phyloP scores from a whole-genome alignment of 2,113 vertebrate species.

The Willisornis vidua region DNA sequence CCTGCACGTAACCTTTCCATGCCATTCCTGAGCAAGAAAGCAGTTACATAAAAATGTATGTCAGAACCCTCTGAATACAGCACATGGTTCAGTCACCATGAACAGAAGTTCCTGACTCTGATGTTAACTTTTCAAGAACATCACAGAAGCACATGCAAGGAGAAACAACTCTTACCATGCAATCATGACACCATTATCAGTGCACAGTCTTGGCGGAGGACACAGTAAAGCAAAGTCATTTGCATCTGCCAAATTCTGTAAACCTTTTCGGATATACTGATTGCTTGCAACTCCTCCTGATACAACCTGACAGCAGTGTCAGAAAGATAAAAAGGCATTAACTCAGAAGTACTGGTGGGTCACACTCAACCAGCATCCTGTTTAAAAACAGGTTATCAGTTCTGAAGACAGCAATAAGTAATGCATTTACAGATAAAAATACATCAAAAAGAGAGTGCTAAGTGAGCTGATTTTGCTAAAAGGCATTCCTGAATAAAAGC shows the following conservation, averaged over 20 bases:
- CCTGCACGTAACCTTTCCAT: slow-evolving; percentile 87
- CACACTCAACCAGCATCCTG: background rate
- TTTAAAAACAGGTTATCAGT: background rate
- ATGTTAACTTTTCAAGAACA: background rate
- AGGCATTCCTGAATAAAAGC: background rate
- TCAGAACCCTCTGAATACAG: rapidly evolving
- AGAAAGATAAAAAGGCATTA: background rate
- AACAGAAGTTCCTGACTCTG: background rate
- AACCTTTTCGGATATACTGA: slow-evolving; percentile 81
- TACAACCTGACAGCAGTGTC: slow-evolving; percentile 77
- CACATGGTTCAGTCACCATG: background rate
- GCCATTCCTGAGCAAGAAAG: slow-evolving; percentile 85
- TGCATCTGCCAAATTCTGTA: slow-evolving; percentile 79
- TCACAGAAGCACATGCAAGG: background rate
- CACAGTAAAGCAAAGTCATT: slow-evolving; percentile 83
- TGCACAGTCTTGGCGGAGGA: slow-evolving; percentile 89
- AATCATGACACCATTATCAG: slow-evolving; percentile 96
- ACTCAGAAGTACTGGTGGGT: background rate
- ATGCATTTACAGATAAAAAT: background rate
- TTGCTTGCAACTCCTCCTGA: slow-evolving; percentile 98
- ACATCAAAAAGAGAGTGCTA: background rate
- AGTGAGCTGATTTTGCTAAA: background rate
- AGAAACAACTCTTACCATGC: slow-evolving; percentile 83
- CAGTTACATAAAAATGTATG: background rate
- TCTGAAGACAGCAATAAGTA: background rate